Evolutionary conservation across 1,140 invertebrate species (phyloP), one percentile per base, ranked within the genome.

Genomic region (Microplitis mediator): DNA sequence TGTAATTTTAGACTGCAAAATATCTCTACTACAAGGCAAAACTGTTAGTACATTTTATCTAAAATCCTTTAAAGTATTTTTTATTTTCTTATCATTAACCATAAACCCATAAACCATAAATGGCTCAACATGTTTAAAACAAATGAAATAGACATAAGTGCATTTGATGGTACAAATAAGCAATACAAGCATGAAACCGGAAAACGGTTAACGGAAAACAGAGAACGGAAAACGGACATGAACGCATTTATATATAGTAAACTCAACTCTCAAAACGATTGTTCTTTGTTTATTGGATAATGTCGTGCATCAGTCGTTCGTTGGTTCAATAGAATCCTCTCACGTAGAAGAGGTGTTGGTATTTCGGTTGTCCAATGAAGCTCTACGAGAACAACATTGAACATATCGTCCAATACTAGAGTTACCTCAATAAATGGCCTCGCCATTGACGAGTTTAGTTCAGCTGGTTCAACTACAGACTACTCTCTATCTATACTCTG

Each of bases 21-120:
- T 95, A 80, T 94, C 93, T 75, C 86, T 95, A 71, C 88, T 96
- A 16, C 93, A 94, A 80, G 94, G 95, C 88, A 95, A 95, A 90
- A 95, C 93, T 84, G 94, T 95, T 82, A 91, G 93, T 88, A 54
- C 9, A 23, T n/a, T 50, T 50, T 13, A 50, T 13, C 8, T 31
- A 36, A 36, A 36, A 23, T n/a, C n/a, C n/a, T n/a, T n/a, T n/a
- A n/a, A n/a, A n/a, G 1, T 23, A 23, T 23, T 23, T 23, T 23
- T 23, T 23, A 23, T 23, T 23, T 23, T 23, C n/a, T 23, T 23
- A 23, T 23, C 23, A 23, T 23, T 23, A 23, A 23, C 23, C 0
- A 23, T 23, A 23, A 23, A 23, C 23, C 23, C 0, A 23, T 23
- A 23, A 23, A 23, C 23, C 23, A 23, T 23, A 23, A 23, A 23